phyloP scores from a whole-genome alignment of 2,797 vertebrate species.

The Vultur gryphus region DNA sequence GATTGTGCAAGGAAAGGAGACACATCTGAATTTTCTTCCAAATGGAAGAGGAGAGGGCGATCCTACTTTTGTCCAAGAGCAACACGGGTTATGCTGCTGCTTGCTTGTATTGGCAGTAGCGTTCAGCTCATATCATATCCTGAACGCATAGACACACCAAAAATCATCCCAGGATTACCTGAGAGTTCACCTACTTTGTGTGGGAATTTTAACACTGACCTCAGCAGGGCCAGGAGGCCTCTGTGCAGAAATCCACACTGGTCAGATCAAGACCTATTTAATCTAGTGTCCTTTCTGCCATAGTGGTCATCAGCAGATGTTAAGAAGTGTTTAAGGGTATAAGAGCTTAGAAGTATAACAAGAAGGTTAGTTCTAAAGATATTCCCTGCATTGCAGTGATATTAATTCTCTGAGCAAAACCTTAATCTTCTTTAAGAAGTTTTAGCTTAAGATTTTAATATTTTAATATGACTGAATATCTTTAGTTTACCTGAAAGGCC shows the following conservation, averaged over 20 bases:
- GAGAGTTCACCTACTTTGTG: background rate
- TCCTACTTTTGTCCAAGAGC: background rate
- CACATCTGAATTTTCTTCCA: background rate
- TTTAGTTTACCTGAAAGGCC: background rate
- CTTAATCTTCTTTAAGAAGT: background rate
- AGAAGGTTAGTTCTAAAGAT: background rate
- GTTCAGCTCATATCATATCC: rapidly evolving
- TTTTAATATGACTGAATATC: background rate
- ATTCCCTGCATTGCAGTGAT: background rate
- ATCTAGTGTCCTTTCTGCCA: background rate
- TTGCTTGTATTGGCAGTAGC: background rate
- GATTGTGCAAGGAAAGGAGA: background rate
- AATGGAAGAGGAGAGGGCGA: background rate
- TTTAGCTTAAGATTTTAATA: background rate
- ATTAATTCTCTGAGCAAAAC: background rate
- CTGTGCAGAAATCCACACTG: background rate
- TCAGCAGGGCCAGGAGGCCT: background rate
- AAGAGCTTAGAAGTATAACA: background rate
- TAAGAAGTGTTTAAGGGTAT: background rate
- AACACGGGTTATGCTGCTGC: background rate
- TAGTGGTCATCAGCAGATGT: background rate
- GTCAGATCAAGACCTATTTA: background rate
- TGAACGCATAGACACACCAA: background rate
- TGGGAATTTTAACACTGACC: background rate
- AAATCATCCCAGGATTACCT: background rate